Evolutionary conservation across 2,797 vertebrate species (phyloP).

Genomic region (Cyclopterus lumpus): DNA sequence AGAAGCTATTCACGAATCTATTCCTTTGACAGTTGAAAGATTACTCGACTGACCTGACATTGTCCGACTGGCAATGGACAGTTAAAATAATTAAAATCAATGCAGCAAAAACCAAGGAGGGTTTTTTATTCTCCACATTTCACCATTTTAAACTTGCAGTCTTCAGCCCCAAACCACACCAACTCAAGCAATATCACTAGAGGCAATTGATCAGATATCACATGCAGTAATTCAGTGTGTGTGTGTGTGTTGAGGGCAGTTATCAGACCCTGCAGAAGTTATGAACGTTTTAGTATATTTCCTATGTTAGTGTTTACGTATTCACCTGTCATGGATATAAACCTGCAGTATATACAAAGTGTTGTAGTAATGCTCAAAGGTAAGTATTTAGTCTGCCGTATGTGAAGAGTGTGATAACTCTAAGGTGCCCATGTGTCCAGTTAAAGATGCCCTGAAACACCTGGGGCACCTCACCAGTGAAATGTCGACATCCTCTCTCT

Average conservation of each 20-base stretch:
- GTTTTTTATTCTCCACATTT: no score
- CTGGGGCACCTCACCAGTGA: slow-evolving; percentile 23
- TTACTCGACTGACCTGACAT: background rate
- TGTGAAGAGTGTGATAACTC: background rate
- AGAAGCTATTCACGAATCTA: background rate
- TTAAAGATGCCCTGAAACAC: slow-evolving; percentile 25
- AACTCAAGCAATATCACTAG: background rate
- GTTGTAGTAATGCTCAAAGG: background rate
- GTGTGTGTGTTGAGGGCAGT: slow-evolving; percentile 1
- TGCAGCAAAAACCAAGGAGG: no score
- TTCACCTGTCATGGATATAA: background rate
- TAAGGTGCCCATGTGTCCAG: background rate
- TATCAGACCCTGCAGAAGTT: slow-evolving; percentile 1
- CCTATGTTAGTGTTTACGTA: no score
- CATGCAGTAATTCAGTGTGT: background rate
- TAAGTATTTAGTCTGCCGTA: background rate
- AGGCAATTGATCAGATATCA: background rate
- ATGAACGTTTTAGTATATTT: background rate
- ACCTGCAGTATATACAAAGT: background rate
- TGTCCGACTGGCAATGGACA: background rate
- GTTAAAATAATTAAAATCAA: background rate
- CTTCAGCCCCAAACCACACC: background rate
- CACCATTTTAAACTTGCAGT: no score
- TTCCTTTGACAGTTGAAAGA: background rate
- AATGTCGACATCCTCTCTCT: slow-evolving; percentile 18